Evolutionary conservation across 2,888 invertebrate genomes (phyloP).

Genomic region (Halocaridina rubra): DNA sequence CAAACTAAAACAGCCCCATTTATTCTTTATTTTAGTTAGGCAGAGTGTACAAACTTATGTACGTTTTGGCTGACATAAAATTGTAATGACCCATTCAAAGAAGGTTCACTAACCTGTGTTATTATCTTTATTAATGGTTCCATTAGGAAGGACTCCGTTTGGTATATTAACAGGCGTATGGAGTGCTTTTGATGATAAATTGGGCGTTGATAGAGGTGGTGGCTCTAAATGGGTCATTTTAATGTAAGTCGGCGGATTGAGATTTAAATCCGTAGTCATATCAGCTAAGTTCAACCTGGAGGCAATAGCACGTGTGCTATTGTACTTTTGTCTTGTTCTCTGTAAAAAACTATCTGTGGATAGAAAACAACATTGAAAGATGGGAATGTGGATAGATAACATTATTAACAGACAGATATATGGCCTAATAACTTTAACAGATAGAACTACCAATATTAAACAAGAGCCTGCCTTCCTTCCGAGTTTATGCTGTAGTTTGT

Average conservation of each 20-base stretch:
- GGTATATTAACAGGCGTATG: neutral
- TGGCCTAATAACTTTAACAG: too few relatives aligned
- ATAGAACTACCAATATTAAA: too few relatives aligned
- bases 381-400: too few relatives aligned
- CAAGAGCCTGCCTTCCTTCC: too few relatives aligned
- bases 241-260: constrained; percentile 28
- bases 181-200: neutral
- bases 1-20: too few relatives aligned
- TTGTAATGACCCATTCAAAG: too few relatives aligned
- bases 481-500: too few relatives aligned
- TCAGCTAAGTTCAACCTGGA: constrained; percentile 51
- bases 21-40: too few relatives aligned
- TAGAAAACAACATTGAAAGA: neutral
- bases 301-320: constrained; percentile 43
- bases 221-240: constrained; percentile 48
- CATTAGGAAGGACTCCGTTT: constrained; percentile 38
- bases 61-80: too few relatives aligned
- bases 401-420: too few relatives aligned
- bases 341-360: constrained; percentile 52
- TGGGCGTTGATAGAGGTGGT: constrained; percentile 17
- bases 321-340: constrained; percentile 51
- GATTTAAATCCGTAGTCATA: constrained; percentile 48
- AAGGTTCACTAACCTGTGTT: constrained; percentile 33
- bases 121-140: constrained; percentile 14
- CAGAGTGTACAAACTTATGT: too few relatives aligned